Conservation (phyloP, 2,888 invertebrate species). For the Notocelia uddmanniana region DNA sequence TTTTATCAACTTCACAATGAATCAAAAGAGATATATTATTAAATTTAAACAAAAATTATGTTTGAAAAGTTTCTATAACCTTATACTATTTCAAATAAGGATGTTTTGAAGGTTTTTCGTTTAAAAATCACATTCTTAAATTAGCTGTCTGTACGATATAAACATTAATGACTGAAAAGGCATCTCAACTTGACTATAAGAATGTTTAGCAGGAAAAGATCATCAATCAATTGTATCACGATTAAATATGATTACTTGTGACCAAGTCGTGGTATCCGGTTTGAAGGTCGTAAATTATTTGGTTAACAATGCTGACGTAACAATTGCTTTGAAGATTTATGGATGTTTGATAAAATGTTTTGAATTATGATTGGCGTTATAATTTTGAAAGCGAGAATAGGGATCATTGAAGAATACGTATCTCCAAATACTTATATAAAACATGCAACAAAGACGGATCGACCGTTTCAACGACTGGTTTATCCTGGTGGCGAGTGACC, state of each 20-base stretch:
- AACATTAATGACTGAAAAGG: neutral
- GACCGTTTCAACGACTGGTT: too few species aligned
- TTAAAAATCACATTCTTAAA: neutral
- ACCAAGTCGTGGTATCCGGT: conserved; percentile 20
- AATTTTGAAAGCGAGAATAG: neutral
- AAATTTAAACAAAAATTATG: too few species aligned
- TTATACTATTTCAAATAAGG: too few species aligned
- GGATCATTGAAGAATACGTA: neutral
- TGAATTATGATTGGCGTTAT: neutral
- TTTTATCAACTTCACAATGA: too few species aligned
- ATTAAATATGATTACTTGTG: conserved; percentile 40
- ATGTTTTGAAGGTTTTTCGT: neutral
- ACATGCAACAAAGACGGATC: too few species aligned
- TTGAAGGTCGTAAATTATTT: conserved; percentile 14
- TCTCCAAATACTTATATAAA: too few species aligned
- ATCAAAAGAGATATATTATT: too few species aligned
- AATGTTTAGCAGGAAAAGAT: conserved; percentile 25
- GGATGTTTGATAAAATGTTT: neutral
- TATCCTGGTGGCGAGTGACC: too few species aligned
- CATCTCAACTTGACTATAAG: neutral
- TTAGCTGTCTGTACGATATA: neutral
- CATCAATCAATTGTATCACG: conserved; percentile 34
- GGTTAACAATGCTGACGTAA: conserved; percentile 1
- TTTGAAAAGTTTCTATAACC: too few species aligned
- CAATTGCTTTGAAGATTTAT: neutral